Conservation (phyloP, 2,797 vertebrate species). For the Telmatherina bonti region DNA sequence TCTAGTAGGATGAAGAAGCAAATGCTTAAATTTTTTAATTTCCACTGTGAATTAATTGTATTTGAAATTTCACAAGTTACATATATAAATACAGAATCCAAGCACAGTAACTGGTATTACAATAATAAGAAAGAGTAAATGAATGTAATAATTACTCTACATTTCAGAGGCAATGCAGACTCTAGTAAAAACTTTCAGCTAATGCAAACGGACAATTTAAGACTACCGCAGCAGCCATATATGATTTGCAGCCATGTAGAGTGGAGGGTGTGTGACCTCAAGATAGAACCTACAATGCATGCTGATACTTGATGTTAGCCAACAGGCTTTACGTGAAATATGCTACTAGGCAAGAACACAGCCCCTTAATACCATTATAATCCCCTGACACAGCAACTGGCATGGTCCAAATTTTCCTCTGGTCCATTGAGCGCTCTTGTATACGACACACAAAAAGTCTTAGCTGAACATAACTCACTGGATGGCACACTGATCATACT, state of each 20-base stretch:
- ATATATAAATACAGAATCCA: neutral
- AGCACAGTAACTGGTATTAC: neutral
- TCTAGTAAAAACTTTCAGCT: constrained; percentile 30
- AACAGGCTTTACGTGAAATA: constrained; percentile 78
- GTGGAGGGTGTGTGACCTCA: constrained; percentile 75
- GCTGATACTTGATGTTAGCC: constrained; percentile 82
- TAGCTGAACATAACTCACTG: constrained; percentile 47
- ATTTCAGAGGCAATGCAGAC: constrained; percentile 16
- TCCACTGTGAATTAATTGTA: neutral
- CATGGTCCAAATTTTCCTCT: constrained; percentile 71
- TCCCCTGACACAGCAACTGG: constrained; percentile 82
- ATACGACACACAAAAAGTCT: constrained; percentile 52
- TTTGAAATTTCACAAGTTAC: neutral
- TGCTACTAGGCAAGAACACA: constrained; percentile 77
- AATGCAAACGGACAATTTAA: constrained; percentile 58
- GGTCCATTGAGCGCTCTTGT: constrained; percentile 52
- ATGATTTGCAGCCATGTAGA: constrained; percentile 75
- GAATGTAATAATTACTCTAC: constrained; percentile 1
- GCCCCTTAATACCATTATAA: constrained; percentile 78
- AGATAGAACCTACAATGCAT: constrained; percentile 78
- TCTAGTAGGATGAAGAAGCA: neutral
- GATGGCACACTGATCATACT: constrained; percentile 53
- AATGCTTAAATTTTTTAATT: neutral
- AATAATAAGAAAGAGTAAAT: neutral
- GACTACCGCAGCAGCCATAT: constrained; percentile 56